Conservation (phyloP, 2,888 invertebrate species). For the Tipula unca region DNA sequence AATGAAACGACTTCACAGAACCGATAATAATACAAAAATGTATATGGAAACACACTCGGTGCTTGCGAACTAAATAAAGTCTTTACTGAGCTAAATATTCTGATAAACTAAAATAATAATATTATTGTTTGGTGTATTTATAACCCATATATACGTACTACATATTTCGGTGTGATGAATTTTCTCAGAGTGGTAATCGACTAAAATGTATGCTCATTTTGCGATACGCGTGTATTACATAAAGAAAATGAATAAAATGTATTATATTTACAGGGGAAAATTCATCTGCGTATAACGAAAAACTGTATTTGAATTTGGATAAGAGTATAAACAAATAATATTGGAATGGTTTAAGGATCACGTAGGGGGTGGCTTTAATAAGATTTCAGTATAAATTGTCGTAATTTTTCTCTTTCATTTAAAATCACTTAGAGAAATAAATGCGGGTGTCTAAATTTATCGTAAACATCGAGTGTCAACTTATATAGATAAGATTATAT, state of each 20-base stretch:
- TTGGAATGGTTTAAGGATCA: no score
- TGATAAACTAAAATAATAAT: not conserved
- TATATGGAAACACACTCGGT: not conserved
- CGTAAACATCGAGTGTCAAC: no score
- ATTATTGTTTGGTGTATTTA: not conserved
- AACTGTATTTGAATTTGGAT: not conserved
- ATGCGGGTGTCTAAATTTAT: no score
- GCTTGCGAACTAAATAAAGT: not conserved
- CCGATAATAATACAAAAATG: not conserved
- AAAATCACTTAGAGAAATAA: no score
- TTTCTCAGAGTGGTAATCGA: not conserved
- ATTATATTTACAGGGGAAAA: not conserved
- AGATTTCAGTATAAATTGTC: no score
- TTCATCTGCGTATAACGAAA: not conserved
- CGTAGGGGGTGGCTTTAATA: not conserved
- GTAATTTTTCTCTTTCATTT: no score
- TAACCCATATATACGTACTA: not conserved
- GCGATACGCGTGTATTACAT: not conserved
- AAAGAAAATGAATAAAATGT: not conserved
- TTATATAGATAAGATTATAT: no score
- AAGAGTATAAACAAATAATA: not conserved
- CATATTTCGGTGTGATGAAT: not conserved
- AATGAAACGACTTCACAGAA: not conserved
- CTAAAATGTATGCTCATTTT: not conserved
- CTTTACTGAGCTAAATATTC: not conserved